phyloP scores from a whole-genome alignment of 2,797 vertebrate species.

The Gallinago solitaria region DNA sequence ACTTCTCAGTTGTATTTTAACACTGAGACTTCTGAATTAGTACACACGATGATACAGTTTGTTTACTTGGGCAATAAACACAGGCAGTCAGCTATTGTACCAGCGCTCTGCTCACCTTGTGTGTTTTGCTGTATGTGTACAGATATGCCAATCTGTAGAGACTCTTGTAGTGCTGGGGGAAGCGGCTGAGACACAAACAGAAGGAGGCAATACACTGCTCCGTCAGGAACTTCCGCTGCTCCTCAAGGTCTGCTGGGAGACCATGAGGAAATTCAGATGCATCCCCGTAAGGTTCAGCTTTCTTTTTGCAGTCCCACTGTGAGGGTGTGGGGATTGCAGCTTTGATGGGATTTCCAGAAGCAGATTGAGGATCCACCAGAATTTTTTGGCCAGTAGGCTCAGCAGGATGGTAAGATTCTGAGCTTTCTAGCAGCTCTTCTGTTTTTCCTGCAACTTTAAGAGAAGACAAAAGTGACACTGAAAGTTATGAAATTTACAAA shows the following conservation, averaged over 20 bases:
- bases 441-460: slow-evolving; percentile 52
- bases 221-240: slow-evolving; percentile 89
- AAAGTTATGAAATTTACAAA: not conserved
- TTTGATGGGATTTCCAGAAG: slow-evolving; percentile 48
- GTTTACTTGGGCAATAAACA: not conserved
- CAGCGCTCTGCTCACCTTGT: slow-evolving; percentile 82
- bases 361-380: slow-evolving; percentile 44
- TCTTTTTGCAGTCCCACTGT: slow-evolving; percentile 81
- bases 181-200: slow-evolving; percentile 93
- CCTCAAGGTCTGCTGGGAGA: slow-evolving; percentile 82
- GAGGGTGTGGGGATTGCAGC: slow-evolving; percentile 28
- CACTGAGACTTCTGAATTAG: not conserved
- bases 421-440: slow-evolving; percentile 70
- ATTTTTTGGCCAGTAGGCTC: slow-evolving; percentile 65
- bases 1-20: not conserved
- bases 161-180: slow-evolving; percentile 99
- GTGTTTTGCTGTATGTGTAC: slow-evolving; percentile 90
- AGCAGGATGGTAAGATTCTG: slow-evolving; percentile 45
- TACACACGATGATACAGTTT: not conserved
- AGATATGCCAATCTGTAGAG: slow-evolving; percentile 95
- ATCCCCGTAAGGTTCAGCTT: slow-evolving; percentile 78
- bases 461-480: not conserved
- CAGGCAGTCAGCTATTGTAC: not conserved
- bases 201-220: slow-evolving; percentile 90
- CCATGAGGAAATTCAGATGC: slow-evolving; percentile 83